Evolutionary conservation across 2,113 vertebrate genomes (phyloP).

Genomic region (Etia nguti): DNA sequence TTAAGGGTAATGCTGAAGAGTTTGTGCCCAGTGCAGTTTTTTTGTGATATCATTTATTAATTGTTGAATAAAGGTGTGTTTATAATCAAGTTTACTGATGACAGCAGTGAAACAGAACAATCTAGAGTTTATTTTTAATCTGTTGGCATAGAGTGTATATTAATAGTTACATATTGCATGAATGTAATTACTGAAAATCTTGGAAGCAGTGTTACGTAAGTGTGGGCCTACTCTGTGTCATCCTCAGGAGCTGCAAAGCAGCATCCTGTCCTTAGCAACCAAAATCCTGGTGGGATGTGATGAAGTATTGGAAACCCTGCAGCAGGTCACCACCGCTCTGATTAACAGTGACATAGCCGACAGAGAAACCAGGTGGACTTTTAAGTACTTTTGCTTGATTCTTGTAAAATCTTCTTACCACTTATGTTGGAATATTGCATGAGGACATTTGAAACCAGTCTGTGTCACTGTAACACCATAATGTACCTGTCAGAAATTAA

Average conservation of each 20-base stretch:
- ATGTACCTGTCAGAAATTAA: not conserved
- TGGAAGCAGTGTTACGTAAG: slow-evolving; percentile 62
- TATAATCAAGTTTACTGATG: not conserved
- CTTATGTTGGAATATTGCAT: not conserved
- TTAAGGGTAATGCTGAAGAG: not conserved
- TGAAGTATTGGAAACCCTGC: slow-evolving; percentile 95
- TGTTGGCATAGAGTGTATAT: not conserved
- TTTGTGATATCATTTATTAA: not conserved
- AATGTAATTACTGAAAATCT: not conserved
- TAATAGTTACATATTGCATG: not conserved
- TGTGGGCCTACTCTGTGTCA: slow-evolving; percentile 48
- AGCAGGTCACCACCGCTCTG: slow-evolving; percentile 92
- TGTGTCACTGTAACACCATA: not conserved
- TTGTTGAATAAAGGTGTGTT: not conserved
- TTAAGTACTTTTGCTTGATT: not conserved
- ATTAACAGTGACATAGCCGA: slow-evolving; percentile 90
- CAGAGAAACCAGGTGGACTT: slow-evolving; percentile 85
- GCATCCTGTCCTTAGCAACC: slow-evolving; percentile 90
- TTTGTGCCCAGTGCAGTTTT: not conserved
- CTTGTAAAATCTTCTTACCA: not conserved
- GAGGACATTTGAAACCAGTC: not conserved
- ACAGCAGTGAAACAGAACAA: not conserved
- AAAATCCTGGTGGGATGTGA: slow-evolving; percentile 95
- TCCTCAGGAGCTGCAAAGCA: slow-evolving; percentile 88
- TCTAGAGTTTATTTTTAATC: not conserved